These are phyloP conservation scores for Phanerotoma sp. DNA, from an alignment of 2,888 invertebrate genomes.

Conservation along the genomic window DNA sequence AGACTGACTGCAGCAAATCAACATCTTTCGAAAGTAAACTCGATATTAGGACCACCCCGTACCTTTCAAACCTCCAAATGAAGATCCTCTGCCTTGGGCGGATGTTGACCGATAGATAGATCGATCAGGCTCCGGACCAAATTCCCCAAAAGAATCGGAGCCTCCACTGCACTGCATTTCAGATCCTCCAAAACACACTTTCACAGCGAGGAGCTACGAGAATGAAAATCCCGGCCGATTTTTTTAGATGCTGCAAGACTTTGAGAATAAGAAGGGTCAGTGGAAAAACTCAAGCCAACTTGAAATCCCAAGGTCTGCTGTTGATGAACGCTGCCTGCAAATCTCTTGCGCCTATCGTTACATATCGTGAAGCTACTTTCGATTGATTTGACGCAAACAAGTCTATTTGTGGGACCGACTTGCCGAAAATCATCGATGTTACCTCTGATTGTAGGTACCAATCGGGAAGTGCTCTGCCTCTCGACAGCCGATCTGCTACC, in stretches of 20 bases:
- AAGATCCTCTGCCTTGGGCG: slow-evolving; percentile 33
- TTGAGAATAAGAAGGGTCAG: slow-evolving; percentile 40
- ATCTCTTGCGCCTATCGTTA: slow-evolving; percentile 8
- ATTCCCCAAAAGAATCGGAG: slow-evolving; percentile 36
- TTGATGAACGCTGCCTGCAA: slow-evolving; percentile 27
- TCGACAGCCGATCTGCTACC: slow-evolving; percentile 35
- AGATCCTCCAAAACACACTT: slow-evolving; percentile 37
- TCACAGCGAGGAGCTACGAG: slow-evolving; percentile 39
- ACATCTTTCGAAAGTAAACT: background rate
- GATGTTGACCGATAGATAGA: slow-evolving; percentile 54
- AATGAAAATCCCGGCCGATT: slow-evolving; percentile 34
- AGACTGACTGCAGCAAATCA: background rate
- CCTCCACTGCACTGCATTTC: slow-evolving; percentile 54
- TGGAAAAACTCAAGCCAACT: slow-evolving; percentile 41
- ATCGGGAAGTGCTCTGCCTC: slow-evolving; percentile 1
- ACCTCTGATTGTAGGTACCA: slow-evolving; percentile 5
- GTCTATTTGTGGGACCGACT: slow-evolving; percentile 14
- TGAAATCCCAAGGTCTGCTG: slow-evolving; percentile 34
- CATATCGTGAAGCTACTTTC: slow-evolving; percentile 1
- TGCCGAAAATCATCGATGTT: slow-evolving; percentile 11
- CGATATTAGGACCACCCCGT: slow-evolving; percentile 12
- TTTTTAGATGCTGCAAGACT: slow-evolving; percentile 33
- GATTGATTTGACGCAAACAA: slow-evolving; percentile 14
- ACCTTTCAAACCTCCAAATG: slow-evolving; percentile 15
- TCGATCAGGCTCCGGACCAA: slow-evolving; percentile 3